Evolutionary conservation across 2,113 vertebrate species (phyloP), one percentile per base, ranked within the genome.

Genomic region (Rutilus rutilus): DNA sequence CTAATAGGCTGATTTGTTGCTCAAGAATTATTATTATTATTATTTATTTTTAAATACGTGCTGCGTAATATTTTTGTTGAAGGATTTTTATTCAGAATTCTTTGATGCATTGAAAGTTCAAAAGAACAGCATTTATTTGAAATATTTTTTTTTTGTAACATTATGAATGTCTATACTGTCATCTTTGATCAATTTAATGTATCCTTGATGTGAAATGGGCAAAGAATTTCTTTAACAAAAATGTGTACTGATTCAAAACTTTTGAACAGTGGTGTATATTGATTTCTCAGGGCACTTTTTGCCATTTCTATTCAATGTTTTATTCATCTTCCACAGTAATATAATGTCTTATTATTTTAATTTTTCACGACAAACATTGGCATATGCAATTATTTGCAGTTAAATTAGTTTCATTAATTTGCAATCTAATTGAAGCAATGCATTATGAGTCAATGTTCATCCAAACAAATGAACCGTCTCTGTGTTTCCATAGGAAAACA

Each of bases 401-500:
- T 57, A 0, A 54, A 21, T 54, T 54, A 21, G 52, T 54, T 54
- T 54, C 6, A 57, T 65, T 65, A 15, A 65, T 64, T 64, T 64
- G 23, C 3, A 62, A 25, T 64, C 14, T 65, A 27, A 30, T n/a
- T 65, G 27, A n/a, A 27, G 62, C 25, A 36, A 30, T 21, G 30
- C 12, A 36, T 69, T 30, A 21, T 78, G 30, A 74, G 10, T 87
- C 2, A 25, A 3, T 23, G 54, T 57, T 19, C 54, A 57, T 9
- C 19, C 54, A 57, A 57, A 23, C 90, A 92, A 87, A 92, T 86
- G 0, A 0, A 21, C 21, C 75, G 21, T 25, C 82, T 91, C 87
- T 93, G 59, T 93, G 81, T 42, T 25, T 83, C 39, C 65, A 82
- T 91, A 99, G 98, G 98, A 99, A 91, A 98, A 98, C 93, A 96